Conservation (phyloP, 2,797 vertebrate species). For the Neosilurus hyrtlii region DNA sequence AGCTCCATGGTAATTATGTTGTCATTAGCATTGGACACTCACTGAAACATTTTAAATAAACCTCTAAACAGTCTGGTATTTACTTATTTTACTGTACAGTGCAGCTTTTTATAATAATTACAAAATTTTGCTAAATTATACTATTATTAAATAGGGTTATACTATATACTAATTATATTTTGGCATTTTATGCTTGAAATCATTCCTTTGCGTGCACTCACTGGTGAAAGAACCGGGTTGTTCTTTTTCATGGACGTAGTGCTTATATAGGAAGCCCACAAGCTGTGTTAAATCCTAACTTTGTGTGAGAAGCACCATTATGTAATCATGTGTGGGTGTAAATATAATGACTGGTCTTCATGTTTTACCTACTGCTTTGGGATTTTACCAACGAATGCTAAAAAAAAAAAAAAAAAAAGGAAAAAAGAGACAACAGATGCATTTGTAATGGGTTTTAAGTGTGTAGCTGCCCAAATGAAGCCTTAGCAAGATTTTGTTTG, state of each 20-base stretch:
- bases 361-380: neutral
- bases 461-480: neutral
- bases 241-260: neutral
- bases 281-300: neutral
- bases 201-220: neutral
- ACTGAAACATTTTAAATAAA: neutral
- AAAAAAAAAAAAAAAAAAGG: no score
- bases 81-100: neutral
- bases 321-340: neutral
- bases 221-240: neutral
- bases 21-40: neutral
- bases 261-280: neutral
- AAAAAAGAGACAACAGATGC: neutral
- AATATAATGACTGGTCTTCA: neutral
- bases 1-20: neutral
- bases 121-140: neutral
- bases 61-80: neutral
- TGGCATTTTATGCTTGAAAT: neutral
- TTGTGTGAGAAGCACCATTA: neutral
- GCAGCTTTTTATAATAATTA: neutral
- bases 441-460: neutral
- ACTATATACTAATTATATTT: neutral
- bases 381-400: neutral
- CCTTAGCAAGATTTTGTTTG: neutral
- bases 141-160: neutral